phyloP scores from a whole-genome alignment of 2,888 invertebrate species.

The Lasioglossum leucozonium region DNA sequence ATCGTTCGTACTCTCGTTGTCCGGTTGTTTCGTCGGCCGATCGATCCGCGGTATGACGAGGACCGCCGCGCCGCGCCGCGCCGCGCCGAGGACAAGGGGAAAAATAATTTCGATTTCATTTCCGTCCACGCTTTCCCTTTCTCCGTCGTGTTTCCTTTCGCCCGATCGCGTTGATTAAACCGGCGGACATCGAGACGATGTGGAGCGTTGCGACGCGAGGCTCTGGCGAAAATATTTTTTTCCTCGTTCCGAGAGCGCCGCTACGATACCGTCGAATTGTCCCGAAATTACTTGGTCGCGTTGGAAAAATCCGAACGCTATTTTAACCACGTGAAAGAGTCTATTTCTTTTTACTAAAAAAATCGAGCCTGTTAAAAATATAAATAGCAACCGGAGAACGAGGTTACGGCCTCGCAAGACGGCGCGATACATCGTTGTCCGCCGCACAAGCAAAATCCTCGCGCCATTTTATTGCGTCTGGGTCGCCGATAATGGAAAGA shows the following conservation, averaged over 20 bases:
- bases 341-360: too few relatives aligned
- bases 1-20: constrained; percentile 1
- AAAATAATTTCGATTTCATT: constrained; percentile 54
- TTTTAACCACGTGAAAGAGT: not conserved
- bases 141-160: constrained; percentile 35
- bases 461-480: not conserved
- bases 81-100: constrained; percentile 17
- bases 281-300: not conserved
- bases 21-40: not conserved
- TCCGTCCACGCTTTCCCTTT: constrained; percentile 20
- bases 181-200: constrained; percentile 8
- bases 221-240: not conserved
- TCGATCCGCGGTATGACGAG: not conserved
- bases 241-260: not conserved
- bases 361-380: not conserved
- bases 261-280: not conserved
- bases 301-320: not conserved
- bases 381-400: not conserved
- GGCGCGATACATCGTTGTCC: not conserved
- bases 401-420: not conserved
- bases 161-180: constrained; percentile 56
- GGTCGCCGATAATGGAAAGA: not conserved
- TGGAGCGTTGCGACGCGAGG: not conserved
- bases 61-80: too few relatives aligned
- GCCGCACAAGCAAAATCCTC: not conserved